phyloP scores from a whole-genome alignment of 2,113 vertebrate genomes.

The Acrocephalus arundinaceus region DNA sequence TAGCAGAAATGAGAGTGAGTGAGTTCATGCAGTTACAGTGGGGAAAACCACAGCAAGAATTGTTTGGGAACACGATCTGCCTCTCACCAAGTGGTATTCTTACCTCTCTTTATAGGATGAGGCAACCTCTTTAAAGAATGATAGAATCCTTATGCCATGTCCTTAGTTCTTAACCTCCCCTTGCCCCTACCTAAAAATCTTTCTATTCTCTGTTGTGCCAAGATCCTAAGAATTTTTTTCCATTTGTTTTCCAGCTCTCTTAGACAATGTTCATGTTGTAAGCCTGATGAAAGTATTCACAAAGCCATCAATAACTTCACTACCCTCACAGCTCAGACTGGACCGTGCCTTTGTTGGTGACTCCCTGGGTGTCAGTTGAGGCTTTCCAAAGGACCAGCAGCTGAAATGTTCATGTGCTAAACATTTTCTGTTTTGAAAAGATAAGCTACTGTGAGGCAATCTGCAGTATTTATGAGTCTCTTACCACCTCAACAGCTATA shows the following conservation, averaged over 20 bases:
- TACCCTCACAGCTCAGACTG: background rate
- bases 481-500: background rate
- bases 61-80: fast-evolving
- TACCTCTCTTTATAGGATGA: background rate
- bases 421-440: background rate
- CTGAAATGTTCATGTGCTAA: background rate
- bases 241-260: background rate
- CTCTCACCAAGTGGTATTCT: background rate
- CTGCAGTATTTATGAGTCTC: background rate
- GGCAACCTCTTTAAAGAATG: background rate
- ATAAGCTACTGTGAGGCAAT: background rate
- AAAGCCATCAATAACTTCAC: background rate
- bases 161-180: background rate
- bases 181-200: fast-evolving
- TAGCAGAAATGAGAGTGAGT: background rate
- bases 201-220: background rate
- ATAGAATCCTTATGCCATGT: background rate
- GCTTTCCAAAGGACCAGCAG: background rate
- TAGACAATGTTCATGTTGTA: background rate
- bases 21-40: background rate
- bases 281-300: background rate
- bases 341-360: background rate
- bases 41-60: background rate
- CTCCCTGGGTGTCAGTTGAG: fast-evolving
- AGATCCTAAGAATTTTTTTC: background rate